A percentile compares a stretch with the other conserved stretches of the same genome.
phyloP scores from a whole-genome alignment of 2,797 vertebrate genomes.

The Ataeniobius toweri region DNA sequence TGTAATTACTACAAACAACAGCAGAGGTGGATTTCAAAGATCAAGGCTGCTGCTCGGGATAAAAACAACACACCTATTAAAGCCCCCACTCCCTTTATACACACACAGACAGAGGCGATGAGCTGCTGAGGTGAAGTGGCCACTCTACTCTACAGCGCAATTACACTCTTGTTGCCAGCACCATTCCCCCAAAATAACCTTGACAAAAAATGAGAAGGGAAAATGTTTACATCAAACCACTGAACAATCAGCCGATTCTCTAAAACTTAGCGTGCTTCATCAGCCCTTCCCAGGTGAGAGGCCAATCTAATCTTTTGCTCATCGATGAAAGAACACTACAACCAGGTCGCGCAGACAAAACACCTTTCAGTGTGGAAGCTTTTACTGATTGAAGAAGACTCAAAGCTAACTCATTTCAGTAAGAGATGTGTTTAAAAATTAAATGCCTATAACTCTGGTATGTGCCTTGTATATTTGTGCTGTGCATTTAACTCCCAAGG shows the following conservation, averaged over 20 bases:
- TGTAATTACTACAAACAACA: slow-evolving; percentile 46
- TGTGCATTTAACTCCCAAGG: not conserved
- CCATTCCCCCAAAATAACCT: slow-evolving; percentile 9
- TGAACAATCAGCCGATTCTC: not conserved
- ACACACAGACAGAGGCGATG: slow-evolving; percentile 10
- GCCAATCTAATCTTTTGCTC: not conserved
- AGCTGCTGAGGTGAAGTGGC: slow-evolving; percentile 49
- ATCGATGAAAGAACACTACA: not conserved
- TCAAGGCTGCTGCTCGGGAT: slow-evolving; percentile 46
- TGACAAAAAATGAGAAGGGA: not conserved
- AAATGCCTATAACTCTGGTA: too few relatives aligned
- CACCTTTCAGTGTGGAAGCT: not conserved
- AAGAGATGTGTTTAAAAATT: too few relatives aligned
- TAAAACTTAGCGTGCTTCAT: not conserved
- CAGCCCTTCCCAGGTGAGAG: not conserved
- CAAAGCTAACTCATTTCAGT: not conserved
- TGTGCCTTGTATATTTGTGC: not conserved
- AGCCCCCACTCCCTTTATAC: not conserved
- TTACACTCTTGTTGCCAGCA: slow-evolving; percentile 16
- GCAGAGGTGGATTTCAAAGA: slow-evolving; percentile 61
- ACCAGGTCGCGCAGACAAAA: not conserved
- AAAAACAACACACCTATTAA: slow-evolving; percentile 49
- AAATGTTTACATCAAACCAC: slow-evolving; percentile 11
- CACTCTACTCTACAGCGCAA: slow-evolving; percentile 43
- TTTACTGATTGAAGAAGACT: not conserved